Evolutionary conservation across 2,888 invertebrate species (phyloP), one percentile per base, ranked within the genome.

Genomic region (Monopis laevigella): DNA sequence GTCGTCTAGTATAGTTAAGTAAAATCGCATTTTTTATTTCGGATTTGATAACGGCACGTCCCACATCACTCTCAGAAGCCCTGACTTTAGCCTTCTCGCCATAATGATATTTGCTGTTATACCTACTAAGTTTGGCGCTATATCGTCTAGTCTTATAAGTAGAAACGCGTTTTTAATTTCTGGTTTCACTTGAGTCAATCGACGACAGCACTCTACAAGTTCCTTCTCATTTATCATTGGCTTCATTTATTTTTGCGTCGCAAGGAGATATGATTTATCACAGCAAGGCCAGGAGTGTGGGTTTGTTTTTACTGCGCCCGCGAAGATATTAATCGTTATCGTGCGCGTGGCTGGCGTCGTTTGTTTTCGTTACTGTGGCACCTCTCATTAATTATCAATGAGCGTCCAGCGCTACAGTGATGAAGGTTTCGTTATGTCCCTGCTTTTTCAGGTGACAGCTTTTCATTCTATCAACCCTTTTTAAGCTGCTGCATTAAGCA

Each of bases 191-290:
- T 56, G 53, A 59, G 65, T 67, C 69, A 64, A 74, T 74, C 58
- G 65, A 57, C 59, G 59, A 55, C 60, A 53, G 54, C 57, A 62
- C 59, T 64, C 57, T 51, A 58, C 59, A 65, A 64, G 65, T 69
- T 64, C 65, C 55, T 66, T 64, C 58, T 67, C 71, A 75, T 80
- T 80, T 75, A 78, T 80, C 78, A 77, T 77, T 72, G 65, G 66
- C 62, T 72, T 77, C 78, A 78, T 78, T 78, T 77, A 80, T 78
- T 78, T 78, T 77, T 77, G 74, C 67, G 72, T 67, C 74, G 70
- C 65, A 59, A 70, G 63, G 54, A 73, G 73, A 74, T 77, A 78
- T 78, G 78, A 80, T 80, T 78, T 80, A 78, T 78, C 71, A 64
- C 70, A 61, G 59, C 63, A 60, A 68, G 70, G 65, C 70, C 65